Base-by-base conservation (phyloP, 2,113 vertebrate species). In the Arvicanthis niloticus region DNA sequence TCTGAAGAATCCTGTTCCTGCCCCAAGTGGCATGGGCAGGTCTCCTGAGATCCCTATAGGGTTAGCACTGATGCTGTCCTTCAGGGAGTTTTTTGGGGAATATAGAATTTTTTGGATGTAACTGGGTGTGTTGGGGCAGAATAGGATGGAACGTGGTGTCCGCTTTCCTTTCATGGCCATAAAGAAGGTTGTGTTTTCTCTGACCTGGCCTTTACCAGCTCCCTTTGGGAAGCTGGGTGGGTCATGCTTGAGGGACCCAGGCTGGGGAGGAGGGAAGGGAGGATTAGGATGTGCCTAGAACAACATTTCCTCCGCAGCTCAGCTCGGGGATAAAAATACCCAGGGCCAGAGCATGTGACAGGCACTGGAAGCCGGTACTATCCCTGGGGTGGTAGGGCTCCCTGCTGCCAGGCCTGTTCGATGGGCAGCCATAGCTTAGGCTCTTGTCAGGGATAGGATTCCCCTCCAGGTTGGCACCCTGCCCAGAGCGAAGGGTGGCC, bases 291-390 rank as follows among this genome's bases (percentile, higher is more conserved):
- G 95, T 97, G 97, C 97, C 89, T 91, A 89, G 95, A 97, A 97
- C 90, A 97, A 97, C 96, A 97, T 98, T 97, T 98, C 97, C 97
- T 98, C 51, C 51, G 1, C 97, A 97, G 95, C 45, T 45, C 98
- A 97, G 93, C 96, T 97, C 88, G 19, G 97, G 95, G 98, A 98
- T 98, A 98, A 98, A 98, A 98, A 98, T 98, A 98, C 96, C 95
- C 97, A 86, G 96, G 95, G 94, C 92, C 17, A 78, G 68, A 98
- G 94, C 98, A 98, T 98, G 98, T 98, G 98, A 98, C 96, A 97
- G 97, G 96, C 97, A 91, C 94, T 92, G 98, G 97, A 98, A 96
- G 89, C 97, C 78, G 76, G 97, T 97, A 91, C 94, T 96, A 97
- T 96, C 93, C 97, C 97, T 42, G 78, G 91, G 91, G 86, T 94